A percentile compares a stretch with the other conserved stretches of the same genome.
Conservation (phyloP, 2,113 vertebrate genomes). For the Nibea albiflora region DNA sequence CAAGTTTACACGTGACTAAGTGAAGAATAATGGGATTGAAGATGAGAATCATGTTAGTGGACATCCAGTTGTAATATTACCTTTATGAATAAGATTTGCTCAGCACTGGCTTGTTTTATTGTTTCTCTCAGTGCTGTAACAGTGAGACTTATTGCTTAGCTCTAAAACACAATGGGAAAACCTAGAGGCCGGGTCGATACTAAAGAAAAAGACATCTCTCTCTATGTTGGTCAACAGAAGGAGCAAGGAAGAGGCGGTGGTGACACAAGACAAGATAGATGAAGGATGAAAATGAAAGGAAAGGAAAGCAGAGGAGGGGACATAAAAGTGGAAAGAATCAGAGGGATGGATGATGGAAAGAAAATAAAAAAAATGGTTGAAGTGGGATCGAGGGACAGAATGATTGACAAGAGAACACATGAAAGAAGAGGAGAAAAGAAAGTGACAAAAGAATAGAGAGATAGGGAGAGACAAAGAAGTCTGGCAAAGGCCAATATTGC, state of each 20-base stretch:
- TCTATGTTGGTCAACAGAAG: neutral
- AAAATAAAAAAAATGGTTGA: neutral
- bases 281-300: neutral
- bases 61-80: slow-evolving; percentile 10
- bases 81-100: slow-evolving; percentile 38
- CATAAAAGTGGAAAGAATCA: neutral
- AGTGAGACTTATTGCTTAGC: slow-evolving; percentile 16
- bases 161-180: slow-evolving; percentile 32
- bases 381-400: neutral
- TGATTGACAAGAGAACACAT: neutral
- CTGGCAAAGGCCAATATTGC: slow-evolving; percentile 28
- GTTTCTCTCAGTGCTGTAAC: slow-evolving; percentile 10
- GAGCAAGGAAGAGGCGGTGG: neutral
- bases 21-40: slow-evolving; percentile 1
- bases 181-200: slow-evolving; percentile 29
- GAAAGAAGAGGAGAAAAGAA: slow-evolving; percentile 13
- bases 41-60: neutral
- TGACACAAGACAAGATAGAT: neutral
- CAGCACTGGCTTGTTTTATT: slow-evolving; percentile 24
- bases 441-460: neutral
- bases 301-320: neutral
- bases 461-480: slow-evolving; percentile 2
- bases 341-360: neutral
- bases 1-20: slow-evolving; percentile 14
- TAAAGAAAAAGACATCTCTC: slow-evolving; percentile 9